A percentile compares a stretch with the other conserved stretches of the same genome.
phyloP scores from a whole-genome alignment of 2,888 invertebrate species.

The Schrankia costaestrigalis region DNA sequence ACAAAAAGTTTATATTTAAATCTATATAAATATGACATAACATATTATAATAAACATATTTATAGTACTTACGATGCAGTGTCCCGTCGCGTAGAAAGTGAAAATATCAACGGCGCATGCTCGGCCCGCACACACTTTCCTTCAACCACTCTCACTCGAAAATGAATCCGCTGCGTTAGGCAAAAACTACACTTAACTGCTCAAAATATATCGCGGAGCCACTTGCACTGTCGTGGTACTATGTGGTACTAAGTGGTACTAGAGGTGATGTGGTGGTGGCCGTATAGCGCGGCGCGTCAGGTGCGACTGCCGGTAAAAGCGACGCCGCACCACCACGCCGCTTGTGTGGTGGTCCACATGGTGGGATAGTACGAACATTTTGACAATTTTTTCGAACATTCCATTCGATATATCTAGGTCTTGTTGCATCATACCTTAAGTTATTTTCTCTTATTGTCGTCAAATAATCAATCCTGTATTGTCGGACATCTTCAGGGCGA shows the following conservation, averaged over 20 bases:
- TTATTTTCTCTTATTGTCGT: conserved; percentile 32
- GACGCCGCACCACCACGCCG: conserved; percentile 29
- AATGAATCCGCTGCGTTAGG: conserved; percentile 20
- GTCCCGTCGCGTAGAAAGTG: conserved; percentile 73
- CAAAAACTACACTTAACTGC: too few relatives aligned
- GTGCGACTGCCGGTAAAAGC: conserved; percentile 50
- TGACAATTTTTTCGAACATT: conserved; percentile 38
- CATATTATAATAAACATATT: not conserved
- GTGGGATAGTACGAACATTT: conserved; percentile 40
- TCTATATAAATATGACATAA: not conserved
- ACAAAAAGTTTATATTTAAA: too few relatives aligned
- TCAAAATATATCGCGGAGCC: not conserved
- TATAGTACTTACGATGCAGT: conserved; percentile 56
- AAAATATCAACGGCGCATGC: conserved; percentile 64
- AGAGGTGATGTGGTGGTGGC: conserved; percentile 16
- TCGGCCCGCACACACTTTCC: conserved; percentile 56
- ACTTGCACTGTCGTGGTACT: not conserved
- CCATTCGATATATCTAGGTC: conserved; percentile 34
- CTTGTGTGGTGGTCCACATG: conserved; percentile 37
- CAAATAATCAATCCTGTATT: too few relatives aligned
- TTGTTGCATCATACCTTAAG: conserved; percentile 33
- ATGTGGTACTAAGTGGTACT: too few relatives aligned
- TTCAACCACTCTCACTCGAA: conserved; percentile 58
- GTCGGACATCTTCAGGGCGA: too few relatives aligned
- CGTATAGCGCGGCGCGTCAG: conserved; percentile 45